phyloP scores from a whole-genome alignment of 2,797 vertebrate genomes.

The Neopelma chrysocephalum region DNA sequence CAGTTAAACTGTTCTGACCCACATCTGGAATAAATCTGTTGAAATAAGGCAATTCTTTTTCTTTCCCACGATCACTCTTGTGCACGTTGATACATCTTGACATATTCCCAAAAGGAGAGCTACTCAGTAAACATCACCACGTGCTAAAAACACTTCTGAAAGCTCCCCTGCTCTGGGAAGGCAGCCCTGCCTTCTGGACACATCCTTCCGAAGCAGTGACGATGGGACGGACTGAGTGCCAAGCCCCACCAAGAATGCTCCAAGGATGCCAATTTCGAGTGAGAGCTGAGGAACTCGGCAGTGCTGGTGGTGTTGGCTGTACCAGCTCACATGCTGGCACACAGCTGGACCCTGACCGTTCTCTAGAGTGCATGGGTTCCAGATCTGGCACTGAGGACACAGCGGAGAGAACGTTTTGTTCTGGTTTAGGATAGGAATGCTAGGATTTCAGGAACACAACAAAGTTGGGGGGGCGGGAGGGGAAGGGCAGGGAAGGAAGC shows the following conservation, averaged over 20 bases:
- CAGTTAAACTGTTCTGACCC: background rate
- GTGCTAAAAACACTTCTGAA: background rate
- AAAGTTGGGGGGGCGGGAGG: background rate
- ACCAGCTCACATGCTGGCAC: fast-evolving
- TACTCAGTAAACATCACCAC: background rate
- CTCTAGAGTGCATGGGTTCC: background rate
- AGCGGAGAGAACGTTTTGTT: background rate
- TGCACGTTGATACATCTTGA: background rate
- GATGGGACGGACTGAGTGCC: background rate
- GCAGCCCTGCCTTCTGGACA: background rate
- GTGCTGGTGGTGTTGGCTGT: fast-evolving
- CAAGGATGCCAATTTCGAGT: background rate
- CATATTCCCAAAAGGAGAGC: background rate
- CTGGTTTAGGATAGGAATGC: background rate
- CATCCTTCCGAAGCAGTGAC: background rate
- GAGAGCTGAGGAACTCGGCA: fast-evolving
- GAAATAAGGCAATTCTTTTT: background rate
- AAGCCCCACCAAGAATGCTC: background rate
- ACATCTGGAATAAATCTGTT: background rate
- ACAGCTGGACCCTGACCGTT: background rate
- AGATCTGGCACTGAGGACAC: background rate
- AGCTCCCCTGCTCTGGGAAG: background rate
- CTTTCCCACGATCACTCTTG: fast-evolving
- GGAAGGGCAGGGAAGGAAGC: background rate
- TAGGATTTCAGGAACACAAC: background rate